Percentiles rank a stretch among this genome's conserved stretches.
These are phyloP conservation scores for Ochotona princeps DNA, from an alignment of 2,113 vertebrate species.

Conservation along the genomic window DNA sequence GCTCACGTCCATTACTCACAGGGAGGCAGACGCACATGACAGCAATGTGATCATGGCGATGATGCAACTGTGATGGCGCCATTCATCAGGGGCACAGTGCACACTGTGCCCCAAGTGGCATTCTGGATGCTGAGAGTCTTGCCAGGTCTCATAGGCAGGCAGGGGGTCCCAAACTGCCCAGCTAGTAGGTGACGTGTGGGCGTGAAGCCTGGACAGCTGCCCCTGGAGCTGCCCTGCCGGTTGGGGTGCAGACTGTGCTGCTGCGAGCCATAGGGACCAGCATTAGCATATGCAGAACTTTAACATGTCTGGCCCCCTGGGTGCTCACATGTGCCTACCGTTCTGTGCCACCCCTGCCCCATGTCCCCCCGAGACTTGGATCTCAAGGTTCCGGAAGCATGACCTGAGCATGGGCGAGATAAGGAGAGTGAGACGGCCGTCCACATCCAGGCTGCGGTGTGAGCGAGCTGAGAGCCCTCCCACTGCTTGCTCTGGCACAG, in stretches of 20 bases:
- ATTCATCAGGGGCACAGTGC: not conserved
- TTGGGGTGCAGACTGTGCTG: not conserved
- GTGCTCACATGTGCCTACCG: not conserved
- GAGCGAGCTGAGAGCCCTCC: not conserved
- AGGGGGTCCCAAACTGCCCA: not conserved
- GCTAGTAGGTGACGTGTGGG: not conserved
- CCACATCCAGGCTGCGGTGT: no score
- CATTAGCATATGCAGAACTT: not conserved
- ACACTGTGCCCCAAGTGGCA: not conserved
- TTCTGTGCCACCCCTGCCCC: not conserved
- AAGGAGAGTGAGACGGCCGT: not conserved
- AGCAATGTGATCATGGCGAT: not conserved
- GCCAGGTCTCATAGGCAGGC: not conserved
- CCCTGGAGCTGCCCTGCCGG: not conserved
- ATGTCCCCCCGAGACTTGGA: not conserved
- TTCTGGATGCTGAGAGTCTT: not conserved
- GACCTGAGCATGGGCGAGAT: not conserved
- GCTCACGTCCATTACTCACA: not conserved
- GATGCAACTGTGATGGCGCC: not conserved
- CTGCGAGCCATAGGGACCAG: not conserved
- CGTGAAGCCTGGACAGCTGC: not conserved
- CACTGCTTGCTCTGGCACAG: not conserved
- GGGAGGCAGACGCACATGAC: not conserved
- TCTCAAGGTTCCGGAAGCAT: not conserved
- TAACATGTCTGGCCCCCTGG: not conserved